Conservation (phyloP, 2,113 vertebrate genomes). For the Cynoglossus semilaevis region DNA sequence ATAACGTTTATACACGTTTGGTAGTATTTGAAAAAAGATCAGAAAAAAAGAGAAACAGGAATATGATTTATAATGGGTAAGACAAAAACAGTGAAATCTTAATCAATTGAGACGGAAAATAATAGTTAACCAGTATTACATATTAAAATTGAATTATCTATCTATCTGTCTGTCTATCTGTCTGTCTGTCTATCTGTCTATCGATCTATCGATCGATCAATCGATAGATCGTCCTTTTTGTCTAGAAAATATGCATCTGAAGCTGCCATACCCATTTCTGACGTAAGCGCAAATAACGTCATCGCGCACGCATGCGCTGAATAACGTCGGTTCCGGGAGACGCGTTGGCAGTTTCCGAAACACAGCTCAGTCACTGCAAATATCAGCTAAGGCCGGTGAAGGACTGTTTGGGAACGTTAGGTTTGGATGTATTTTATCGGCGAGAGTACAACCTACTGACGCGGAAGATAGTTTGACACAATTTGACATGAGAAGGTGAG, state of each 20-base stretch:
- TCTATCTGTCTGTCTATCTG: too few species aligned
- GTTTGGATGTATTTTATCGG: constrained; percentile 17
- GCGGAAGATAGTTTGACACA: constrained; percentile 15
- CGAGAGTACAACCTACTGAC: constrained; percentile 5
- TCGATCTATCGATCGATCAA: not conserved
- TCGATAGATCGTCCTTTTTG: too few species aligned
- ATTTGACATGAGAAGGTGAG: constrained; percentile 67
- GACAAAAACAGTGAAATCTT: too few species aligned
- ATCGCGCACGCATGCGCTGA: constrained; percentile 35
- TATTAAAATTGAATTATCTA: too few species aligned
- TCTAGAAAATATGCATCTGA: not conserved
- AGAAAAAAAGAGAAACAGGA: too few species aligned
- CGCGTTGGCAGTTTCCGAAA: constrained; percentile 76
- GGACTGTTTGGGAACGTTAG: not conserved
- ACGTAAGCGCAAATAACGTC: constrained; percentile 39
- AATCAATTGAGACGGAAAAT: too few species aligned
- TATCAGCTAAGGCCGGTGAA: constrained; percentile 20
- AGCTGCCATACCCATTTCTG: constrained; percentile 16
- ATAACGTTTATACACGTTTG: too few species aligned
- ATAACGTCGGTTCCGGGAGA: constrained; percentile 70
- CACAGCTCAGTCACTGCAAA: constrained; percentile 31
- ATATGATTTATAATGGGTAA: too few species aligned
- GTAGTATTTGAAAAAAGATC: too few species aligned
- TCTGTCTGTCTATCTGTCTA: too few species aligned
- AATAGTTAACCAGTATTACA: too few species aligned